Evolutionary conservation across 2,888 invertebrate species (phyloP).

Genomic region (Spodoptera littoralis): DNA sequence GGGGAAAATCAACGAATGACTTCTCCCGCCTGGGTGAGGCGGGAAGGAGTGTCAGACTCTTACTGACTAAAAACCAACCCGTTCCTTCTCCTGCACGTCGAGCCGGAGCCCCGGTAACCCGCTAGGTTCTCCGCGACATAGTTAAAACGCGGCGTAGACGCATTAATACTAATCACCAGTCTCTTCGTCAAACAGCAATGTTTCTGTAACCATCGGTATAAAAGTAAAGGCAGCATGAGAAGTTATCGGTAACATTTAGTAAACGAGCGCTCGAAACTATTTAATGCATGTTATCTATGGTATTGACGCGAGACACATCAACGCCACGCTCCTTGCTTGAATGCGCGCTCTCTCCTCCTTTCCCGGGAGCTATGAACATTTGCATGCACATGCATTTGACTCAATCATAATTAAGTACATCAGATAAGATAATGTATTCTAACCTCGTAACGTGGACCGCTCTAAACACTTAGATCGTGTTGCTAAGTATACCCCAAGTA

Average conservation of each 20-base stretch:
- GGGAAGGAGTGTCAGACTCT: too few species aligned
- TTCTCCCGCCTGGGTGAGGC: too few species aligned
- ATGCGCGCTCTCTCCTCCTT: conserved; percentile 82
- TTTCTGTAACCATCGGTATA: too few species aligned
- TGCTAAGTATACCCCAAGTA: conserved; percentile 48
- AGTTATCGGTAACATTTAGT: conserved; percentile 34
- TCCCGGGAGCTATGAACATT: conserved; percentile 83
- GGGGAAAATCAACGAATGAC: too few species aligned
- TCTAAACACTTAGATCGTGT: conserved; percentile 55
- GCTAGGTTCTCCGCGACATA: too few species aligned
- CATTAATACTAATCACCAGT: too few species aligned
- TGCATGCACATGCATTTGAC: conserved; percentile 78
- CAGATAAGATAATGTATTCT: conserved; percentile 73
- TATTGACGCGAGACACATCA: conserved; percentile 68
- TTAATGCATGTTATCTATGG: conserved; percentile 59
- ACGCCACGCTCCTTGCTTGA: conserved; percentile 69
- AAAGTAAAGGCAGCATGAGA: conserved; percentile 18
- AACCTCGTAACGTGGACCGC: conserved; percentile 56
- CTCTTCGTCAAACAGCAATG: too few species aligned
- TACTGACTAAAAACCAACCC: too few species aligned
- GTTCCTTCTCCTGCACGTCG: too few species aligned
- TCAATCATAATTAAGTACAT: conserved; percentile 77
- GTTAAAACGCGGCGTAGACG: too few species aligned
- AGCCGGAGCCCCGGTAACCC: too few species aligned
- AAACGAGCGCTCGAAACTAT: conserved; percentile 42